Evolutionary conservation across 2,888 invertebrate species (phyloP).

Genomic region (Atrina japonica): DNA sequence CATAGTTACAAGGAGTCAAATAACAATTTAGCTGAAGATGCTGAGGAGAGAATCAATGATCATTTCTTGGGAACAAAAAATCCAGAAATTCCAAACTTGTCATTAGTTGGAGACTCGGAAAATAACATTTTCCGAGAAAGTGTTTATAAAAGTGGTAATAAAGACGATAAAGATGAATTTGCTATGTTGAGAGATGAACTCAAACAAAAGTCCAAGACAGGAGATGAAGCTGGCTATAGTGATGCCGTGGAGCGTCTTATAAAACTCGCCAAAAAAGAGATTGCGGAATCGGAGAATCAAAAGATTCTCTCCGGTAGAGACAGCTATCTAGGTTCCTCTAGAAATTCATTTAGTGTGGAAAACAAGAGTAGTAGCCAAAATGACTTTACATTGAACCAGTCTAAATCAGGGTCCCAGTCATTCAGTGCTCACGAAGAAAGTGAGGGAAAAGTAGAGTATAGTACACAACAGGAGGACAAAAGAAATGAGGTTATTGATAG

Average conservation of each 20-base stretch:
- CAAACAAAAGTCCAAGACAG: slow-evolving; percentile 16
- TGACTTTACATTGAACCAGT: neutral
- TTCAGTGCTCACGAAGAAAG: too few species aligned
- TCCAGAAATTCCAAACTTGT: neutral
- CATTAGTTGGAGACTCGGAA: neutral
- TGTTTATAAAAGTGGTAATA: too few species aligned
- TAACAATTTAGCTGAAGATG: too few species aligned
- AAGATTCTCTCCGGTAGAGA: slow-evolving; percentile 2
- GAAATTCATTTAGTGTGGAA: neutral
- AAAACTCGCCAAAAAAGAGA: slow-evolving; percentile 56
- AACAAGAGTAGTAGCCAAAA: neutral
- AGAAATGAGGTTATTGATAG: neutral
- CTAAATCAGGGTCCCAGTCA: neutral
- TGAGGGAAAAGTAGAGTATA: too few species aligned
- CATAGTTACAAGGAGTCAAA: neutral
- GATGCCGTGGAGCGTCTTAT: slow-evolving; percentile 60
- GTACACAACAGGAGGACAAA: neutral
- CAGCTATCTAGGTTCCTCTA: neutral
- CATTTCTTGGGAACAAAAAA: too few species aligned
- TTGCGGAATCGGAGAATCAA: slow-evolving; percentile 50
- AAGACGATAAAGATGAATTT: slow-evolving; percentile 24
- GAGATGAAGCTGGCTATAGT: slow-evolving; percentile 54
- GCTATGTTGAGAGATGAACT: slow-evolving; percentile 22
- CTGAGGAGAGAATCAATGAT: neutral
- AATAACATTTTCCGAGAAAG: neutral